Evolutionary conservation across 2,797 vertebrate species (phyloP), one percentile per base, ranked within the genome.

Genomic region (Ciconia nigra): DNA sequence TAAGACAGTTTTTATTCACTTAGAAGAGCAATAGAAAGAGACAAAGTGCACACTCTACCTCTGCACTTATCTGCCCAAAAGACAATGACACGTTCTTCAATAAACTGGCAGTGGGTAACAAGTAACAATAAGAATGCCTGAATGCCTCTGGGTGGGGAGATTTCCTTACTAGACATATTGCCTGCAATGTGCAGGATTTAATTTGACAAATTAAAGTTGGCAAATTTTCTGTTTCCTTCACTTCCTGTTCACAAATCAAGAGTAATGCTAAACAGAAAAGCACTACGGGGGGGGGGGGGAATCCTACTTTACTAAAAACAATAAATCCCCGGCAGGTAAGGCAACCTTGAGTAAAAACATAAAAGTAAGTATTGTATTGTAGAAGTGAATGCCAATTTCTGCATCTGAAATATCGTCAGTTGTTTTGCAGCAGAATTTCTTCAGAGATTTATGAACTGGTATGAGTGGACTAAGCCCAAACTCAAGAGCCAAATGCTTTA

Each of bases 61-160:
- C 84, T 8, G 55, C 12, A 7, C 15, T 51, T 15, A 29, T 22
- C 93, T 92, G 87, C 94, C 90, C 91, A 77, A 84, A 83, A 93
- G 86, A 90, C 62, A 58, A 72, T 52, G 93, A 80, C 92, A 91
- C 61, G 70, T 77, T 93, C 83, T 87, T 79, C 92, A 87, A 91
- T 61, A 83, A 91, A 93, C 92, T 65, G 54, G 91, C 93, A 96
- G 91, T 2, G 92, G 62, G 91, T 69, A 95, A 76, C 76, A 90
- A 96, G 74, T 44, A 39, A 65, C 85, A 88, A 12, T 44, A 82
- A 31, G 74, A 95, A 93, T 49, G 94, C 85, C 84, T 89, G 74
- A 95, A 93, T 49, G 94, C 85, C 84, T 89, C 78, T 49, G 90
- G 88, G 72, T 65, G 81, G 82, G 89, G 82, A 88, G 70, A 90